phyloP scores from a whole-genome alignment of 2,113 vertebrate species.

The Stegostoma tigrinum region DNA sequence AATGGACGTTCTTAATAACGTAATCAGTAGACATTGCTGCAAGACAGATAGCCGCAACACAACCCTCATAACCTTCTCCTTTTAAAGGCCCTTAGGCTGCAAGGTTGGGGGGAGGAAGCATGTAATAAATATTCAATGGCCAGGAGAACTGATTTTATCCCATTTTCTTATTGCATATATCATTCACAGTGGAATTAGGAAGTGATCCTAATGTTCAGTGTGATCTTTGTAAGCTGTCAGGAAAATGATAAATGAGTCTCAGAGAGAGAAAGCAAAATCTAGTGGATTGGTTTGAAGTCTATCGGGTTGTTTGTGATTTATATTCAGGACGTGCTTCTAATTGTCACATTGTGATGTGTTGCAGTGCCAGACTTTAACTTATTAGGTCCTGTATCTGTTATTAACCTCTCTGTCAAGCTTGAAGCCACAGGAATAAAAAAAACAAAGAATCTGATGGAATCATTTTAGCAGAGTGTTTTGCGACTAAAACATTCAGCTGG shows the following conservation, averaged over 20 bases:
- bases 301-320: conserved; percentile 9
- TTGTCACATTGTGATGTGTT: conserved; percentile 36
- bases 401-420: conserved; percentile 35
- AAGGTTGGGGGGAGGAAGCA: not conserved
- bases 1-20: conserved; percentile 20
- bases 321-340: conserved; percentile 30
- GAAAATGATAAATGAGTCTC: conserved; percentile 10
- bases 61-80: conserved; percentile 24
- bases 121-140: conserved; percentile 31
- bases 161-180: conserved; percentile 37
- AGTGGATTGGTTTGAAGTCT: conserved; percentile 34
- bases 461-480: conserved; percentile 21
- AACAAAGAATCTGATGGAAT: conserved; percentile 32
- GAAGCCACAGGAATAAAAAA: conserved; percentile 26
- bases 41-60: conserved; percentile 21
- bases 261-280: conserved; percentile 21
- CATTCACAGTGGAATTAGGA: conserved; percentile 28
- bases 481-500: conserved; percentile 12
- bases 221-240: conserved; percentile 34
- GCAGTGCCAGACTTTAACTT: conserved; percentile 24
- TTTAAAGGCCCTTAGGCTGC: conserved; percentile 33
- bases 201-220: conserved; percentile 23
- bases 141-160: conserved; percentile 33
- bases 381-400: conserved; percentile 34
- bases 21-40: conserved; percentile 9